phyloP scores from a whole-genome alignment of 1,140 invertebrate species.

The Capitella teleta region DNA sequence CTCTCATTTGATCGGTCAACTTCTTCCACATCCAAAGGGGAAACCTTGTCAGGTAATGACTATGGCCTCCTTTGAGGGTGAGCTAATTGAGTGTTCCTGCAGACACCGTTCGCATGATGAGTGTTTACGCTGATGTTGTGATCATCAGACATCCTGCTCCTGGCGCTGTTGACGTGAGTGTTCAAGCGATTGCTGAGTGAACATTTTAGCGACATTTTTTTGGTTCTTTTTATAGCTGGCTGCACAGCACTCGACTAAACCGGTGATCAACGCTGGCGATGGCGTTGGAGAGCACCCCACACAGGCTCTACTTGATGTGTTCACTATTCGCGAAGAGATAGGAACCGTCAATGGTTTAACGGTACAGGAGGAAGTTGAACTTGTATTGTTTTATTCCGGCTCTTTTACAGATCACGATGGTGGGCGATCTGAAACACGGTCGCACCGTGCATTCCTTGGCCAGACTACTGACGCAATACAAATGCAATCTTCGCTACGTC shows the following conservation, averaged over 20 bases:
- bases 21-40: slow-evolving; percentile 93
- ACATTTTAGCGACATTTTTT: neutral
- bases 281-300: slow-evolving; percentile 97
- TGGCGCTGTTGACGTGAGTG: slow-evolving; percentile 74
- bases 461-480: slow-evolving; percentile 41
- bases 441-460: slow-evolving; percentile 96
- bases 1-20: slow-evolving; percentile 76
- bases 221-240: slow-evolving; percentile 50
- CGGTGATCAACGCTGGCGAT: slow-evolving; percentile 95
- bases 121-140: slow-evolving; percentile 64
- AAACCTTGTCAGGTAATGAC: slow-evolving; percentile 80
- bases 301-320: slow-evolving; percentile 92
- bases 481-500: slow-evolving; percentile 61
- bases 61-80: too few relatives aligned
- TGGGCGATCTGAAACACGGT: slow-evolving; percentile 95
- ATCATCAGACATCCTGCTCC: slow-evolving; percentile 86
- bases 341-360: slow-evolving; percentile 94
- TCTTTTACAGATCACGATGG: slow-evolving; percentile 46
- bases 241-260: slow-evolving; percentile 67
- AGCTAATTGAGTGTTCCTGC: slow-evolving; percentile 5
- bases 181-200: neutral
- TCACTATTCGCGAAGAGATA: slow-evolving; percentile 96
- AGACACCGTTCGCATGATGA: slow-evolving; percentile 47
- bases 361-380: slow-evolving; percentile 28
- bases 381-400: neutral